Base-by-base conservation (phyloP, 2,113 vertebrate species). In the Gorsachius goisagi region DNA sequence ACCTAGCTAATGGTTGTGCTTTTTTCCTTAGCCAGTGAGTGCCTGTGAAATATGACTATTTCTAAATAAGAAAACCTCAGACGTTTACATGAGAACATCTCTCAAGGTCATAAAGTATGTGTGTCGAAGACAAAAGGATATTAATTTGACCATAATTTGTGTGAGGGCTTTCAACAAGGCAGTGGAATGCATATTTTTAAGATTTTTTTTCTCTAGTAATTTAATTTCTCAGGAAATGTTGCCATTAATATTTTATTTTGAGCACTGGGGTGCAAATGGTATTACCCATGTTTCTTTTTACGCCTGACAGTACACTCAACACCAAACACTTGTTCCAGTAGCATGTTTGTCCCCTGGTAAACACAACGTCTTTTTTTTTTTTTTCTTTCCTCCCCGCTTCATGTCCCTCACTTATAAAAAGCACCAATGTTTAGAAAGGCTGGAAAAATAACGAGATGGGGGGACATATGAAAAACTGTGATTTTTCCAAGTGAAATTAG, bases 161-260 rank as follows among this genome's bases (percentile, higher is more conserved):
- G 67, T 79, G 33, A 91, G 37, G 73, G n/a, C 53, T 95, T 94
- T 93, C 74, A 95, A 82, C 77, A 89, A 93, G 47, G 67, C 72
- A 55, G 58, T 6, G 18, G n/a, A 95, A 91, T 67, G 55, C 58
- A 52, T 89, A 82, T 89, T 94, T 94, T 90, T 44, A 62, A 60
- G 73, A 58, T 10, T 69, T 64, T 84, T 95, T 92, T 75, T 37
- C 58, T 69, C 41, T 28, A 63, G 87, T 89, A 97, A 97, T 93
- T 91, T 94, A 91, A 95, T 97, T 96, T 89, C 85, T 97, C 58
- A 67, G 84, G 89, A 96, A 95, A 66, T 73, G n/a, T 64, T 85
- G 85, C 74, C 92, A 95, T 95, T 92, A 96, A 95, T 95, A 92
- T 95, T 92, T 94, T 96, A 96, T 95, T 95, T 94, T 94, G 94